phyloP scores from a whole-genome alignment of 2,797 vertebrate genomes.

The Amniataba percoides region DNA sequence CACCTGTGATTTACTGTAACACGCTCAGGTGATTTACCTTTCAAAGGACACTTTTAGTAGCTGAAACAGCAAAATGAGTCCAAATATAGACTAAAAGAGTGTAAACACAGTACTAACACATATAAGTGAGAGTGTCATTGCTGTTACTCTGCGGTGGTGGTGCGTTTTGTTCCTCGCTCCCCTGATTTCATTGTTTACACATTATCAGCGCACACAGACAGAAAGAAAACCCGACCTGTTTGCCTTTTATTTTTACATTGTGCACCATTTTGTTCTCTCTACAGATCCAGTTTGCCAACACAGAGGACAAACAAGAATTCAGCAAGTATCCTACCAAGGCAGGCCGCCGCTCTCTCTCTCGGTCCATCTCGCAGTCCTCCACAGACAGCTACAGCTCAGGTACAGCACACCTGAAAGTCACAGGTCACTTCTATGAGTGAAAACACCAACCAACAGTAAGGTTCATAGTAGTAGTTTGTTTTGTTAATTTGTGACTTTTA shows the following conservation, averaged over 20 bases:
- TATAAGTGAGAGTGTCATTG: not conserved
- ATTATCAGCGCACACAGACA: not conserved
- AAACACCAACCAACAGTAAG: too few species aligned
- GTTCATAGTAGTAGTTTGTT: too few species aligned
- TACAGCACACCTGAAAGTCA: conserved; percentile 62
- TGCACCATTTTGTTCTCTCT: conserved; percentile 15
- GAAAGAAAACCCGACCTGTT: not conserved
- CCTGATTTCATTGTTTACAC: not conserved
- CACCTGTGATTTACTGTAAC: conserved; percentile 67
- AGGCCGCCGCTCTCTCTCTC: conserved; percentile 94
- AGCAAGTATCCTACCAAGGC: conserved; percentile 97
- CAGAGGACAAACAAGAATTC: conserved; percentile 98
- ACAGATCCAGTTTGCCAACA: conserved; percentile 96
- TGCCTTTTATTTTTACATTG: not conserved
- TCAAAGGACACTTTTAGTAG: conserved; percentile 30
- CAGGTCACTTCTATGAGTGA: not conserved
- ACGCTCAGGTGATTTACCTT: conserved; percentile 46
- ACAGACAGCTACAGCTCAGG: conserved; percentile 99
- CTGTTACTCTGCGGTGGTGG: conserved; percentile 11
- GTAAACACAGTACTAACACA: not conserved
- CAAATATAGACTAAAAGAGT: conserved; percentile 31
- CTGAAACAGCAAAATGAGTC: conserved; percentile 32
- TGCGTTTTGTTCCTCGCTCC: conserved; percentile 4
- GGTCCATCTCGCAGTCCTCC: conserved; percentile 98
- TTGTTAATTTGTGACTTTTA: too few species aligned